These are phyloP conservation scores for Cryptotermes secundus DNA, from an alignment of 1,140 invertebrate genomes.

Conservation along the genomic window DNA sequence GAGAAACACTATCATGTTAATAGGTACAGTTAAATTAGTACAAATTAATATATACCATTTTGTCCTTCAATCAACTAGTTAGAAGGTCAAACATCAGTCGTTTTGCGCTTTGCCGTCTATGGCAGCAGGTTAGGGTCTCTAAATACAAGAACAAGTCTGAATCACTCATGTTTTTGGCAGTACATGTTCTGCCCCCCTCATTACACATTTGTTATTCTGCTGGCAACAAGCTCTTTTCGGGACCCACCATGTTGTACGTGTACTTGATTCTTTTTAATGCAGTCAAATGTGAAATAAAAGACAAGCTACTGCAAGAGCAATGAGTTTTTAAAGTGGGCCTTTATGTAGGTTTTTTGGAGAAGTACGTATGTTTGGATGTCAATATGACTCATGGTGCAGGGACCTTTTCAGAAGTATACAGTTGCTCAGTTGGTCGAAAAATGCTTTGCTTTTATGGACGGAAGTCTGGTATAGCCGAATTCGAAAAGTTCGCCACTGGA, in stretches of 20 bases:
- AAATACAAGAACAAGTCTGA: neutral
- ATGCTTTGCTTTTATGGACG: too few relatives aligned
- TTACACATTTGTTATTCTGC: neutral
- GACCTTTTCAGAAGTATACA: too few relatives aligned
- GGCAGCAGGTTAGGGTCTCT: neutral
- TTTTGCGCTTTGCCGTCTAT: neutral
- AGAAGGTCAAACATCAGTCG: neutral
- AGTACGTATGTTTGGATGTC: neutral
- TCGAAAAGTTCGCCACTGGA: too few relatives aligned
- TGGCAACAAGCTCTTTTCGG: neutral
- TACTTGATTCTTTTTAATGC: neutral
- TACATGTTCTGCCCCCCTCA: neutral
- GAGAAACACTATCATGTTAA: too few relatives aligned
- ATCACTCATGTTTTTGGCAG: neutral
- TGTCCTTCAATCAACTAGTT: neutral
- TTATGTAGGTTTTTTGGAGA: neutral
- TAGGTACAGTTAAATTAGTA: neutral
- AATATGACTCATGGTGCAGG: too few relatives aligned
- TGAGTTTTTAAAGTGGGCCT: neutral
- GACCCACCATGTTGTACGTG: neutral
- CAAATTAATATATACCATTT: neutral
- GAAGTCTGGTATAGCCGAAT: too few relatives aligned
- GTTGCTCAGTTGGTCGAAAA: too few relatives aligned
- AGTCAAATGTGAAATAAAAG: neutral
- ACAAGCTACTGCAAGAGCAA: neutral